A percentile compares a stretch with the other conserved stretches of the same genome.
These are phyloP conservation scores for Cheilosia vulpina DNA, from an alignment of 2,888 invertebrate genomes.

Conservation along the genomic window DNA sequence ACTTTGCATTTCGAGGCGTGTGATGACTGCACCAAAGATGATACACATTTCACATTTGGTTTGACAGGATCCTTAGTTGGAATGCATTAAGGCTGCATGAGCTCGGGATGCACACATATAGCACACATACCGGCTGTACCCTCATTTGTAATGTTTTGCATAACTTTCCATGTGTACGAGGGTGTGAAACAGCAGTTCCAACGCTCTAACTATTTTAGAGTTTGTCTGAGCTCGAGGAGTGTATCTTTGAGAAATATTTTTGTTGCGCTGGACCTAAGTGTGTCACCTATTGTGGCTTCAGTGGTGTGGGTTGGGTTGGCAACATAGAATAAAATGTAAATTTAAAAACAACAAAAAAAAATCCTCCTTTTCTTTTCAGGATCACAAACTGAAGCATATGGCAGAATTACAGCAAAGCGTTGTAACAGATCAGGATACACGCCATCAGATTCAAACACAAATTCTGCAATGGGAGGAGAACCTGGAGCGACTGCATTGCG, in stretches of 20 bases:
- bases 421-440: slow-evolving; percentile 95
- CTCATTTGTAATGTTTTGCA: slow-evolving; percentile 57
- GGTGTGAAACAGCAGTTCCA: slow-evolving; percentile 55
- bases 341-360: not conserved
- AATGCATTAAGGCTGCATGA: slow-evolving; percentile 60
- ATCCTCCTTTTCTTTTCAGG: slow-evolving; percentile 86
- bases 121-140: slow-evolving; percentile 22
- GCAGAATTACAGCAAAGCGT: slow-evolving; percentile 99
- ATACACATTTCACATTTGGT: slow-evolving; percentile 53
- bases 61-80: slow-evolving; percentile 57
- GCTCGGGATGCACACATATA: slow-evolving; percentile 9
- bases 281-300: slow-evolving; percentile 44
- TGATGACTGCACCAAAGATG: slow-evolving; percentile 57
- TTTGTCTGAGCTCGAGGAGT: slow-evolving; percentile 13
- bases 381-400: slow-evolving; percentile 98
- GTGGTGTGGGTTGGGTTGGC: not conserved
- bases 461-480: slow-evolving; percentile 99
- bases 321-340: not conserved
- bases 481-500: slow-evolving; percentile 96
- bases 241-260: not conserved
- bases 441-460: slow-evolving; percentile 96
- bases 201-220: slow-evolving; percentile 32
- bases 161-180: slow-evolving; percentile 34
- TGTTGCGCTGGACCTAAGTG: slow-evolving; percentile 31
- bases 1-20: not conserved